A percentile compares a stretch with the other conserved stretches of the same genome.
These are phyloP conservation scores for Morpho helenor DNA, from an alignment of 2,888 invertebrate species.

Conservation along the genomic window DNA sequence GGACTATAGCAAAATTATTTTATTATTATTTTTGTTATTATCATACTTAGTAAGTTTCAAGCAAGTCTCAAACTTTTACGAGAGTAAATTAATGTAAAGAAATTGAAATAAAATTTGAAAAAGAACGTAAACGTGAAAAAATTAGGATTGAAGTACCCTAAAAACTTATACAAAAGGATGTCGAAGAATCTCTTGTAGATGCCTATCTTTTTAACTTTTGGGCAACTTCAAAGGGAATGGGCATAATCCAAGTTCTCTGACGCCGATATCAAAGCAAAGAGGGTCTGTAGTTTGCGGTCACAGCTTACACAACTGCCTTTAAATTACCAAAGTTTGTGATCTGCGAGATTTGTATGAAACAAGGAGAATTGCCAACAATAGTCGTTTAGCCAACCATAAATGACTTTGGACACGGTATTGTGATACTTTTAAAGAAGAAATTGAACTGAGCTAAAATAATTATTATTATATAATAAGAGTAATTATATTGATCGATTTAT, in stretches of 20 bases:
- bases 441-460: too few species aligned
- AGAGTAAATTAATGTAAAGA: too few species aligned
- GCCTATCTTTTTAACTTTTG: slow-evolving; percentile 9
- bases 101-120: too few species aligned
- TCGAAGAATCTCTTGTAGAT: slow-evolving; percentile 1
- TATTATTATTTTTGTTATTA: too few species aligned
- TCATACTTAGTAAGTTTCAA: too few species aligned
- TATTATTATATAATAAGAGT: too few species aligned
- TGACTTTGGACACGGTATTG: background rate
- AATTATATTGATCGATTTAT: too few species aligned
- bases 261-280: slow-evolving; percentile 54
- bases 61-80: too few species aligned
- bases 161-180: background rate
- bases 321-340: slow-evolving; percentile 3
- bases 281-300: slow-evolving; percentile 47
- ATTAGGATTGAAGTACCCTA: background rate
- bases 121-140: too few species aligned
- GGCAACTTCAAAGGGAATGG: slow-evolving; percentile 24
- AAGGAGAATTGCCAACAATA: background rate
- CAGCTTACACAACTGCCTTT: slow-evolving; percentile 35
- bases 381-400: background rate
- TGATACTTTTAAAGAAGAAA: too few species aligned
- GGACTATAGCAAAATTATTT: too few species aligned
- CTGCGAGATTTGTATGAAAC: slow-evolving; percentile 3
- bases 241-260: slow-evolving; percentile 33